A percentile compares a stretch with the other conserved stretches of the same genome.
Conservation (phyloP, 2,888 invertebrate genomes). For the Amiota minor region DNA sequence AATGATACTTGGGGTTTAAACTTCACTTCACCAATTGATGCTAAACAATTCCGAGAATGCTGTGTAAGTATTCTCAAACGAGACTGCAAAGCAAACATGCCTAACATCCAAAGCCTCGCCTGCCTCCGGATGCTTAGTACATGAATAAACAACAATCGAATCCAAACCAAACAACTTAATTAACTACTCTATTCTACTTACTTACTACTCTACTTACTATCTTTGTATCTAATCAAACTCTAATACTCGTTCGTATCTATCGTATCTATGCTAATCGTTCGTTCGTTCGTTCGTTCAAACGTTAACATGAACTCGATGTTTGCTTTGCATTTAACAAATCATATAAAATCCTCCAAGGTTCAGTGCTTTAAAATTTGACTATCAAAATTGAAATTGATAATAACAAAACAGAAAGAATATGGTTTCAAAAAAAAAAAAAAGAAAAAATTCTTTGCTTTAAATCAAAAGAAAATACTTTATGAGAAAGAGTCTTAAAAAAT, state of each 20-base stretch:
- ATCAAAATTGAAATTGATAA: constrained; percentile 9
- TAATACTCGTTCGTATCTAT: background rate
- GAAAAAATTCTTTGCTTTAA: constrained; percentile 4
- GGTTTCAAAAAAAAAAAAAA: constrained; percentile 3
- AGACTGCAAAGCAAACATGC: constrained; percentile 60
- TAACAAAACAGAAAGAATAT: constrained; percentile 12
- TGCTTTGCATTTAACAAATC: constrained; percentile 40
- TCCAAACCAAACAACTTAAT: constrained; percentile 1
- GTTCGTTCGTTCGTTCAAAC: constrained; percentile 10
- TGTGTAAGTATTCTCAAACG: constrained; percentile 85
- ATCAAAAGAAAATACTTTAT: constrained; percentile 14
- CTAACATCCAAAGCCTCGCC: constrained; percentile 29
- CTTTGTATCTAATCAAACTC: too few relatives aligned
- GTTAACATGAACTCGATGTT: constrained; percentile 32
- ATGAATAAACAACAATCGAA: background rate
- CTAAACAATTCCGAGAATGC: constrained; percentile 96
- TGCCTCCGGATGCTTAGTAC: constrained; percentile 48
- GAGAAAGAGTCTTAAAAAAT: constrained; percentile 5
- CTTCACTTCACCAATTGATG: constrained; percentile 97
- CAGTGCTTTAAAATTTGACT: constrained; percentile 52
- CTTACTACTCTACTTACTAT: too few relatives aligned
- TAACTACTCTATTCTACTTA: background rate
- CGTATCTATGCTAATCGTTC: constrained; percentile 9
- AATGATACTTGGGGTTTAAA: constrained; percentile 99
- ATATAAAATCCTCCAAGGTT: constrained; percentile 53